Evolutionary conservation across 2,113 vertebrate species (phyloP).

Genomic region (Pseudorectes ferrugineus): DNA sequence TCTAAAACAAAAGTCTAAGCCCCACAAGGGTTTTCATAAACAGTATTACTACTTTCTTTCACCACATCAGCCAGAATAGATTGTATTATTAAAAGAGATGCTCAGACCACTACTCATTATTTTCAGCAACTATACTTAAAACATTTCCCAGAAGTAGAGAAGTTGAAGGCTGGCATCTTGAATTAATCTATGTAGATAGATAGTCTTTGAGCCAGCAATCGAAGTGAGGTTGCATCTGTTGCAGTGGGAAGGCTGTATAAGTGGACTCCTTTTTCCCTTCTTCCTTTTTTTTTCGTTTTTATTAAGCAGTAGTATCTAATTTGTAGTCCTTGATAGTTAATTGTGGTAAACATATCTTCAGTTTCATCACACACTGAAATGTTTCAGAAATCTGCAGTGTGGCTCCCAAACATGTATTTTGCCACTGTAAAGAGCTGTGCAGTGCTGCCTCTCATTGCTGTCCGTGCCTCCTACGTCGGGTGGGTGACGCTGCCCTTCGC

Average conservation of each 20-base stretch:
- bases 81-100: not conserved
- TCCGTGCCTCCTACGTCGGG: fast-evolving
- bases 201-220: not conserved
- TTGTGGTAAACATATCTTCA: not conserved
- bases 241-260: not conserved
- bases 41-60: not conserved
- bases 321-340: not conserved
- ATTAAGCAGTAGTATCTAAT: not conserved
- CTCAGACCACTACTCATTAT: not conserved
- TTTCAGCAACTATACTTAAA: not conserved
- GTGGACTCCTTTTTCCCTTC: not conserved
- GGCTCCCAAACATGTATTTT: not conserved
- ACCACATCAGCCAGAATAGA: not conserved
- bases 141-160: not conserved
- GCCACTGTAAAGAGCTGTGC: not conserved
- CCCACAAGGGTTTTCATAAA: not conserved
- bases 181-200: not conserved
- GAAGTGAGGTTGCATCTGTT: not conserved
- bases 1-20: not conserved
- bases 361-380: not conserved
- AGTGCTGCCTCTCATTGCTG: not conserved
- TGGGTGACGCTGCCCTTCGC: not conserved
- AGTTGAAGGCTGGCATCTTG: not conserved
- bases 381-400: not conserved
- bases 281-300: too few species aligned